Percentiles rank a stretch among this genome's conserved stretches.
Conservation (phyloP, 2,797 vertebrate genomes). For the Pampus argenteus region DNA sequence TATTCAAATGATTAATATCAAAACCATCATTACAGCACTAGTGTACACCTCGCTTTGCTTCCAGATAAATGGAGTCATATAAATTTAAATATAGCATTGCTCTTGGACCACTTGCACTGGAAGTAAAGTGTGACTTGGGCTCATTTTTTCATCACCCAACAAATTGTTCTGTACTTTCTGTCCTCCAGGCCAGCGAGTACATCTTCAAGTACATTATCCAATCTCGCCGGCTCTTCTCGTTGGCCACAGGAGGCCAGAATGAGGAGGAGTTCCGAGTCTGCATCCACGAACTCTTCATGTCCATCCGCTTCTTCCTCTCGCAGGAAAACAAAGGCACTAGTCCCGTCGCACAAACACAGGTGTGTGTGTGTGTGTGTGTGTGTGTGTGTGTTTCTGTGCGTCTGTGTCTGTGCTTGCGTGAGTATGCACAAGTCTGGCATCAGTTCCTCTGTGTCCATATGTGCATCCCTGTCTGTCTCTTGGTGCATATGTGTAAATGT, state of each 20-base stretch:
- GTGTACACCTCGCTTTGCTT: not conserved
- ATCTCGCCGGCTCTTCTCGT: slow-evolving; percentile 94
- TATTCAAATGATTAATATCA: no score
- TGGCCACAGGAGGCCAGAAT: slow-evolving; percentile 96
- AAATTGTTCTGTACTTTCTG: not conserved
- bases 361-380: slow-evolving; percentile 62
- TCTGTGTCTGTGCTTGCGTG: not conserved
- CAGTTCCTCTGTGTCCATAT: not conserved
- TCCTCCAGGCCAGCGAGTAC: slow-evolving; percentile 94
- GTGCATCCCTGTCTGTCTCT: not conserved
- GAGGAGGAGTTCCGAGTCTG: slow-evolving; percentile 98
- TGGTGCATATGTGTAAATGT: not conserved
- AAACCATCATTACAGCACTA: not conserved
- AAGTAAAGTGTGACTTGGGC: not conserved
- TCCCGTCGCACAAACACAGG: slow-evolving; percentile 94
- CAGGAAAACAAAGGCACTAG: slow-evolving; percentile 92
- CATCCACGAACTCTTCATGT: slow-evolving; percentile 97
- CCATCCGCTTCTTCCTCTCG: slow-evolving; percentile 96
- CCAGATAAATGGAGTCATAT: not conserved
- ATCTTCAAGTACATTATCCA: slow-evolving; percentile 99
- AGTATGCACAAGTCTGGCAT: not conserved
- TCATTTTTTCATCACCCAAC: slow-evolving; percentile 5
- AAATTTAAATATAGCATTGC: not conserved
- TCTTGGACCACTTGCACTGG: not conserved
- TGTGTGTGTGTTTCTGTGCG: not conserved